Base-by-base conservation (phyloP, 2,888 invertebrate species). In the Melanchra persicariae region DNA sequence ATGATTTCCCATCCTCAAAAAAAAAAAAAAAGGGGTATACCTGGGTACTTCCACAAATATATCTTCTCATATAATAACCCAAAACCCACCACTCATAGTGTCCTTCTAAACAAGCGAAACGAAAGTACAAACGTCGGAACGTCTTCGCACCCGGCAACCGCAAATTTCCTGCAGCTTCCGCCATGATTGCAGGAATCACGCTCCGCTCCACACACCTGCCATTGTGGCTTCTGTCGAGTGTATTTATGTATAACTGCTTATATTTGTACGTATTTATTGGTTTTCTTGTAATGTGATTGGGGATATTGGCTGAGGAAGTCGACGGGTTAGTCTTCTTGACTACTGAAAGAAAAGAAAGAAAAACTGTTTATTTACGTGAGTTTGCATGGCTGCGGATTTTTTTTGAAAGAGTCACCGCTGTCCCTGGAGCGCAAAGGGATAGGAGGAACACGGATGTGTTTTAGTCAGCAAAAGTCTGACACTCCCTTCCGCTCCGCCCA, bases 181-280 rank as follows among this genome's bases (percentile, higher is more conserved):
- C 77, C 81, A 82, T 91, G 94, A 94, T 95, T 93, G 91, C 92
- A 94, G 95, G 95, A 95, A 91, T 92, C 93, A 95, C 94, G 95
- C 82, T 94, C 83, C 87, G 84, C 57, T 91, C 91, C 88, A 88
- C 94, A 90, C 95, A 95, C 94, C 95, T 95, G 95, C 92, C 87
- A 26, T 71, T 89, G 90, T 63, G 89, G 90, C 87, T 89, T 85
- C 78, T 75, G 81, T 84, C 81, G 75, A 82, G 77, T 68, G 64
- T 72, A 81, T 69, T 68, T 79, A 72, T 64, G 30, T 64, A 60
- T 58, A 37, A 40, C 68, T 49, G 51, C 59, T 54, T 81, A 66
- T 75, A 57, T 68, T 68, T 68, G 52, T 79, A 40, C 52, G 49
- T 60, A 62, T 58, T 54, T 82, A 51, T 68, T 59, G 54, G 59